A percentile compares a stretch with the other conserved stretches of the same genome.
Evolutionary conservation across 1,140 invertebrate genomes (phyloP).

Genomic region (Wasmannia auropunctata): DNA sequence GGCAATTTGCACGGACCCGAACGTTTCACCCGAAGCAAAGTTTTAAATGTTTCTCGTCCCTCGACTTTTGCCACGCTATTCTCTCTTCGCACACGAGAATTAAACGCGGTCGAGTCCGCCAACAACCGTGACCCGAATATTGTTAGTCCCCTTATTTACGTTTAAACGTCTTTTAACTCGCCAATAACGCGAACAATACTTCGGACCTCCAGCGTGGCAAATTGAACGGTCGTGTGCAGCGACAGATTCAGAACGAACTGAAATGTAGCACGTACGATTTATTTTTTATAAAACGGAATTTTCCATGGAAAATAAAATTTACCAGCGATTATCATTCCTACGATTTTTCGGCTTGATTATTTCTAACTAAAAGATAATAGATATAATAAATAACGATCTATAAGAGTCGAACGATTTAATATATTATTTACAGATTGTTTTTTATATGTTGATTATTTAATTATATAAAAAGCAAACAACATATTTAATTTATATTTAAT

Average conservation of each 20-base stretch:
- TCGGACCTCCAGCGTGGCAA: background rate
- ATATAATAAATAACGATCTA: background rate
- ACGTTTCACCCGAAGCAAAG: conserved; percentile 15
- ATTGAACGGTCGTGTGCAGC: background rate
- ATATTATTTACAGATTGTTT: too few species aligned
- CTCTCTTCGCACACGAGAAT: conserved; percentile 20
- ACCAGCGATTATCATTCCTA: background rate
- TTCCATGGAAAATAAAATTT: background rate
- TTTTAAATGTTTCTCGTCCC: conserved; percentile 39
- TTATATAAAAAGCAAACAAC: background rate
- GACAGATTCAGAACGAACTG: background rate
- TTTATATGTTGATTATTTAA: background rate
- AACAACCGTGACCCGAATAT: conserved; percentile 67
- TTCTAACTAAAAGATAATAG: background rate
- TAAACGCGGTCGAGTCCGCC: conserved; percentile 11
- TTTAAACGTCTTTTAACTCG: conserved; percentile 57
- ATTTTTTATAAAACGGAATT: background rate
- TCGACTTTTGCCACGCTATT: conserved; percentile 27
- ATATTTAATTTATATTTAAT: background rate
- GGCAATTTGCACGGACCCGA: conserved; percentile 42
- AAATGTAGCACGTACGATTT: background rate
- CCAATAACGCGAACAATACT: conserved; percentile 26
- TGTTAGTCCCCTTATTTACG: conserved; percentile 44
- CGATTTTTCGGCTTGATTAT: background rate
- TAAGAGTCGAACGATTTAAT: too few species aligned